These are phyloP conservation scores for Meloe dianella DNA, from an alignment of 2,888 invertebrate genomes.

Conservation along the genomic window DNA sequence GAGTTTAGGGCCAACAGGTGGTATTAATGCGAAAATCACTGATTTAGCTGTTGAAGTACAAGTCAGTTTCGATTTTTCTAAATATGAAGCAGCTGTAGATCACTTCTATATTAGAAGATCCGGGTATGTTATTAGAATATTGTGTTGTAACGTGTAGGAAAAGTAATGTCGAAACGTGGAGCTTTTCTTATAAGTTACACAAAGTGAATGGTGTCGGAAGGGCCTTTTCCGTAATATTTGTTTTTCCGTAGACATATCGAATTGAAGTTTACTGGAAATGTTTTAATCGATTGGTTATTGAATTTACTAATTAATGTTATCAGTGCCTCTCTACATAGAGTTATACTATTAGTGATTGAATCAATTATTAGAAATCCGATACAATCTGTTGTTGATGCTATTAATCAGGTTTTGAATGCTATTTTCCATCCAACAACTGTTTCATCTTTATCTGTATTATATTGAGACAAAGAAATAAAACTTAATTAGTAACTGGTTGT, in stretches of 20 bases:
- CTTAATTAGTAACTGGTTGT: no score
- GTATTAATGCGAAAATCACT: constrained; percentile 59
- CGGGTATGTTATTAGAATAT: constrained; percentile 58
- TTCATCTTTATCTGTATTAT: background rate
- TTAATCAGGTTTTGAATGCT: constrained; percentile 19
- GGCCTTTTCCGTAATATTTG: no score
- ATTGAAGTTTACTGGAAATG: constrained; percentile 62
- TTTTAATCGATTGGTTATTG: constrained; percentile 27
- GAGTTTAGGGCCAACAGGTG: constrained; percentile 64
- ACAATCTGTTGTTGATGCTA: constrained; percentile 3
- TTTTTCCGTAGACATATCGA: constrained; percentile 56
- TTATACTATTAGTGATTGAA: constrained; percentile 11
- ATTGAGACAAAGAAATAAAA: no score
- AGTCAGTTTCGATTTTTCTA: constrained; percentile 40
- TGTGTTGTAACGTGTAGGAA: constrained; percentile 3
- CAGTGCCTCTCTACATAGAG: background rate
- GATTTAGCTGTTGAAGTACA: constrained; percentile 37
- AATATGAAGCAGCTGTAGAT: constrained; percentile 34
- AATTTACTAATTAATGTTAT: background rate
- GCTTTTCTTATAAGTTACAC: no score
- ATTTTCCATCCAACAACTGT: background rate
- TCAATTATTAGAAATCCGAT: background rate
- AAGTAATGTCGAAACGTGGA: no score
- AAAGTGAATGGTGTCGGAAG: no score
- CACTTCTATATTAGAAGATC: constrained; percentile 38